These are phyloP conservation scores for Crioceris asparagi DNA, from an alignment of 2,888 invertebrate species.

Conservation along the genomic window DNA sequence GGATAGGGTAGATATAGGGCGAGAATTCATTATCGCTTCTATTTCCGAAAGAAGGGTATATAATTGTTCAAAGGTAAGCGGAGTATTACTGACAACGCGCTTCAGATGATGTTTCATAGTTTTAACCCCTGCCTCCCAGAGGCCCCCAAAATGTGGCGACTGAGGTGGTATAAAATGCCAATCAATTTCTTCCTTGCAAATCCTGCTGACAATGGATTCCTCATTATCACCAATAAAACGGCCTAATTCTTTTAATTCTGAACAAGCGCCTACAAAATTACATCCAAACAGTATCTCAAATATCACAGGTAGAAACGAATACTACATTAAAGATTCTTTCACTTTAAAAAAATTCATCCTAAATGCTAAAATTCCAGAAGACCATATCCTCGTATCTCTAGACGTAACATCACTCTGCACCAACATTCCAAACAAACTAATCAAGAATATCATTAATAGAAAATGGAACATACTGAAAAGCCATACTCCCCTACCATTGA, in stretches of 20 bases:
- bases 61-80: slow-evolving; percentile 22
- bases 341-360: too few relatives aligned
- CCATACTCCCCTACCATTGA: too few relatives aligned
- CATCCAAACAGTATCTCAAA: too few relatives aligned
- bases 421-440: too few relatives aligned
- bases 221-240: slow-evolving; percentile 5
- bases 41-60: slow-evolving; percentile 19
- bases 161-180: slow-evolving; percentile 15
- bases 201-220: too few relatives aligned
- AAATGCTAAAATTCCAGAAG: too few relatives aligned
- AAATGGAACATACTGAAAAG: too few relatives aligned
- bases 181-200: slow-evolving; percentile 9
- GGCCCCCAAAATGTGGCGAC: slow-evolving; percentile 16
- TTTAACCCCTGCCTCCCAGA: slow-evolving; percentile 14
- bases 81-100: slow-evolving; percentile 16
- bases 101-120: slow-evolving; percentile 11
- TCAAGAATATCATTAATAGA: too few relatives aligned
- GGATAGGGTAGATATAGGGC: slow-evolving; percentile 19
- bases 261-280: slow-evolving; percentile 18
- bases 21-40: slow-evolving; percentile 23
- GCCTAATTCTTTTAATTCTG: slow-evolving; percentile 8
- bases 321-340: too few relatives aligned
- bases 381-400: too few relatives aligned
- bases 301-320: too few relatives aligned
- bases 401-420: too few relatives aligned